Evolutionary conservation across 2,797 vertebrate genomes (phyloP).

Genomic region (Molossus alvarezi): DNA sequence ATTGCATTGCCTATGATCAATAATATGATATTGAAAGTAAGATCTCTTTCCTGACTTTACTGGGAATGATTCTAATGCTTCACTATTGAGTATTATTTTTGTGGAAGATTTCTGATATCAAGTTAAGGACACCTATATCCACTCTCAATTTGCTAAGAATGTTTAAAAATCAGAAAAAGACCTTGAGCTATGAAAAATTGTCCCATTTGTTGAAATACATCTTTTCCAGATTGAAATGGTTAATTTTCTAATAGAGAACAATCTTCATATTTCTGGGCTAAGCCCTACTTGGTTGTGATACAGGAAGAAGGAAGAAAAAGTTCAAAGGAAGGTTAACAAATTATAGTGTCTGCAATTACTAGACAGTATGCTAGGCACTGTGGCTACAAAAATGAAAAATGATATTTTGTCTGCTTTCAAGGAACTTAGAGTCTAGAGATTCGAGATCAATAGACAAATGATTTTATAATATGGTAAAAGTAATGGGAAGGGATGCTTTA

Average conservation of each 20-base stretch:
- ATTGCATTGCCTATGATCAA: neutral
- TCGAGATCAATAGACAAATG: neutral
- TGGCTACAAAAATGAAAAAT: conserved; percentile 11
- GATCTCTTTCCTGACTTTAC: conserved; percentile 7
- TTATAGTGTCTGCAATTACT: neutral
- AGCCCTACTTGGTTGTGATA: neutral
- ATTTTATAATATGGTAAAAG: neutral
- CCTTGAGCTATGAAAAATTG: neutral
- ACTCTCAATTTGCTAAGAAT: neutral
- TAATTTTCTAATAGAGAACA: neutral
- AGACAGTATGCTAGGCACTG: neutral
- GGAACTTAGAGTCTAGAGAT: neutral
- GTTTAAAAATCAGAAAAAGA: conserved; percentile 43
- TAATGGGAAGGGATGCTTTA: neutral
- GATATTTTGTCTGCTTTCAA: neutral
- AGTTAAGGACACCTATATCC: neutral
- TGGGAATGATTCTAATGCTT: neutral
- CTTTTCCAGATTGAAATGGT: neutral
- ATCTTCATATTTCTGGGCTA: conserved; percentile 19
- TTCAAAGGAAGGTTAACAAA: conserved; percentile 17
- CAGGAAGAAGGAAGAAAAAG: neutral
- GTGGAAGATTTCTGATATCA: conserved; percentile 25
- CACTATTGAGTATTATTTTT: neutral
- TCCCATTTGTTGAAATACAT: neutral
- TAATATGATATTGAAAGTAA: conserved; percentile 4